Percentiles rank a stretch among this genome's conserved stretches.
Conservation (phyloP, 2,113 vertebrate genomes). For the Brachyistius frenatus region DNA sequence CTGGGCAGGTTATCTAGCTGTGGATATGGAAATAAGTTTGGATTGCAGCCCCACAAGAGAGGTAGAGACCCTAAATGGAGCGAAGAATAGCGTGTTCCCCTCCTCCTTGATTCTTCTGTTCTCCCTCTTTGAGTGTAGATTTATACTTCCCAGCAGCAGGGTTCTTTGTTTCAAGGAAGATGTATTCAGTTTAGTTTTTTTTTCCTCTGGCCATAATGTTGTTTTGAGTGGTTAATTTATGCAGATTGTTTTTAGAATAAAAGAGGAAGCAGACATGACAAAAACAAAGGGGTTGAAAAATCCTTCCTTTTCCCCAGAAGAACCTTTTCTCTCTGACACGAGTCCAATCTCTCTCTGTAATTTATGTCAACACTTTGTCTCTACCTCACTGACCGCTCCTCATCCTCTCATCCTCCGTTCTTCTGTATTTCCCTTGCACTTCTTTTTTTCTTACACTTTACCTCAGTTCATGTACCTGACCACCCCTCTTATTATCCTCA, state of each 20-base stretch:
- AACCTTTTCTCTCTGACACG: conserved; percentile 1
- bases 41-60: conserved; percentile 30
- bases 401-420: conserved; percentile 1
- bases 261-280: background rate
- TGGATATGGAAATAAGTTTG: conserved; percentile 57
- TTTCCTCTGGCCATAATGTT: background rate
- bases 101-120: conserved; percentile 15
- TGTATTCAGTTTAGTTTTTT: background rate
- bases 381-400: conserved; percentile 40
- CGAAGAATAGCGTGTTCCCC: conserved; percentile 20
- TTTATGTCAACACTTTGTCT: conserved; percentile 43
- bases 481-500: background rate
- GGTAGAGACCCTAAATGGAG: conserved; percentile 72
- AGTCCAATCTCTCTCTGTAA: conserved; percentile 2
- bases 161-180: conserved; percentile 22
- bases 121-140: conserved; percentile 23
- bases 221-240: background rate
- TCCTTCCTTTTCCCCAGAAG: conserved; percentile 38
- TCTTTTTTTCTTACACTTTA: background rate
- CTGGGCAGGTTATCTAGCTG: conserved; percentile 46
- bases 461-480: conserved; percentile 29
- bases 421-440: background rate
- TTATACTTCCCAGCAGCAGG: conserved; percentile 41
- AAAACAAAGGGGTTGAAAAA: conserved; percentile 23
- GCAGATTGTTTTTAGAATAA: background rate